Evolutionary conservation across 2,797 vertebrate species (phyloP).

Genomic region (Mormyrus proboscirostris): DNA sequence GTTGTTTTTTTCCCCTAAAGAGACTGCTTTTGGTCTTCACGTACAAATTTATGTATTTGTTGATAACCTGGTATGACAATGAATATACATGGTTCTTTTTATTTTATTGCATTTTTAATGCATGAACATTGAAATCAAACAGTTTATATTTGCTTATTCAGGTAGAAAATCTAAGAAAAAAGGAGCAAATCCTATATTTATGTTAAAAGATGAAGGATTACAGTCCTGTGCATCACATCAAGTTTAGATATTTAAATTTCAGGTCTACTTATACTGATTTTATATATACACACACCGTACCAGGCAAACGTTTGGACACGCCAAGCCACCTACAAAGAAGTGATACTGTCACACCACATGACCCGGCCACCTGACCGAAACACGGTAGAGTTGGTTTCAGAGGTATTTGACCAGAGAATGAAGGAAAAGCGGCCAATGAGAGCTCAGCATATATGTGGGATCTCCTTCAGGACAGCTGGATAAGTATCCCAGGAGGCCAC

Average conservation of each 20-base stretch:
- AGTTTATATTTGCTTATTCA: not conserved
- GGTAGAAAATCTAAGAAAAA: slow-evolving; percentile 53
- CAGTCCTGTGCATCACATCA: slow-evolving; percentile 28
- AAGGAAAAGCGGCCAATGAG: not conserved
- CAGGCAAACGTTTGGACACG: not conserved
- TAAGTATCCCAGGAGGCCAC: not conserved
- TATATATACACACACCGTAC: not conserved
- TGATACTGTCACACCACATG: not conserved
- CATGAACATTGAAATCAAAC: not conserved
- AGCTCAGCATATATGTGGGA: not conserved
- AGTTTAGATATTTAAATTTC: slow-evolving; percentile 55
- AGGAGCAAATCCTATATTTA: slow-evolving; percentile 59
- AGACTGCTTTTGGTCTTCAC: not conserved
- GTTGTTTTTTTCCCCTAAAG: not conserved
- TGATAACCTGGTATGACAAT: not conserved
- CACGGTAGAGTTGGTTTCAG: not conserved
- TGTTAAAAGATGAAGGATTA: slow-evolving; percentile 39
- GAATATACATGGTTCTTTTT: not conserved
- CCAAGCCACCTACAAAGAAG: not conserved
- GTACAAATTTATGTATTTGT: not conserved
- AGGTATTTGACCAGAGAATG: not conserved
- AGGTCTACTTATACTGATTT: slow-evolving; percentile 11
- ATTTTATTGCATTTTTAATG: slow-evolving; percentile 8
- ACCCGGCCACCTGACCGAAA: not conserved
- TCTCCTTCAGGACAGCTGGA: not conserved